Base-by-base conservation (phyloP, 1,140 invertebrate genomes). In the Acromyrmex echinatior region DNA sequence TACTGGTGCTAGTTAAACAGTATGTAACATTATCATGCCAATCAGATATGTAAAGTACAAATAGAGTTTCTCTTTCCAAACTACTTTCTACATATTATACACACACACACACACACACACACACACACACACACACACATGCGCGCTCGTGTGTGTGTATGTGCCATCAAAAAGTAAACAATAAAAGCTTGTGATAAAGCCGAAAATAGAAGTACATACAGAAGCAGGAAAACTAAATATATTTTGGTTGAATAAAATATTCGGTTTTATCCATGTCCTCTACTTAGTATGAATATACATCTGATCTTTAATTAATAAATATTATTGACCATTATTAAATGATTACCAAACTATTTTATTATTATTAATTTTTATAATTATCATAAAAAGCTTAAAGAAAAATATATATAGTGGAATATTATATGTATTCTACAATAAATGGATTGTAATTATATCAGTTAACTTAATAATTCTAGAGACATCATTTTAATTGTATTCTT, bases 41-140 rank as follows among this genome's bases (percentile, higher is more conserved):
- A 84, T 81, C 86, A 82, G 65, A 51, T 86, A 91, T 74, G 86
- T 60, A 87, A 88, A 87, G 90, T 74, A 82, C 63, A 87, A 88
- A 87, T 60, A 6, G 0, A 0, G 91, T 93, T 93, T 94, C 93
- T 93, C 92, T 92, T 93, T 94, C 73, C 82, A 58, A 91, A 93
- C 91, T 84, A 92, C 93, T 94, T 94, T 94, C 93, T 53, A 77
- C n/a, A 21, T 35, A 63, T 73, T 18, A 56, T 2, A 58, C 1
- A n/a, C 5, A 60, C 3, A 71, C 1, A 56, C 2, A 58, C 1
- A 56, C 1, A 60, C 6, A 71, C 3, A 66, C 1, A n/a, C 3
- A 31, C 31, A 5, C 28, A 2, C 28, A 2, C 28, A 2, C 28
- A 2, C 28, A 2, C 28, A 2, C 28, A 2, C 1, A 1, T 2